These are phyloP conservation scores for Drosophila nigrodunni DNA, from an alignment of 1,140 invertebrate genomes.

Conservation along the genomic window DNA sequence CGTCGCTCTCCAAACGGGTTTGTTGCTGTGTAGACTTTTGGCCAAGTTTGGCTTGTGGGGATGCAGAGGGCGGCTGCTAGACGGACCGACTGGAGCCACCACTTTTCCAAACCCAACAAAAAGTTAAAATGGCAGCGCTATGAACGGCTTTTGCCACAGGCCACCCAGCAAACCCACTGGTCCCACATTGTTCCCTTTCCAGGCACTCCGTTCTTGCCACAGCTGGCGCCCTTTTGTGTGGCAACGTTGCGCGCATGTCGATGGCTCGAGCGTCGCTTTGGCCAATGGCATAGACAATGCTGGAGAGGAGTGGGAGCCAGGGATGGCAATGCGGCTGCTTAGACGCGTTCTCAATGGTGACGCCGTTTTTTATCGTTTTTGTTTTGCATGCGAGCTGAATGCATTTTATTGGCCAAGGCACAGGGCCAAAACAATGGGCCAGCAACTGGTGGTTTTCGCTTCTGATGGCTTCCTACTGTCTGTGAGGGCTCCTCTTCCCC, in stretches of 20 bases:
- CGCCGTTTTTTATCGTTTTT: slow-evolving; percentile 74
- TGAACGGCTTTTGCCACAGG: slow-evolving; percentile 3
- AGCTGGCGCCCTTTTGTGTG: slow-evolving; percentile 10
- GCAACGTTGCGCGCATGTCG: slow-evolving; percentile 72
- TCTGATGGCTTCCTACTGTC: neutral
- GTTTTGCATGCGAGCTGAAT: slow-evolving; percentile 76
- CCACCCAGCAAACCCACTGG: neutral
- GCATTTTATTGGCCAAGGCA: slow-evolving; percentile 79
- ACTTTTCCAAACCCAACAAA: slow-evolving; percentile 30
- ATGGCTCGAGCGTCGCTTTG: slow-evolving; percentile 53
- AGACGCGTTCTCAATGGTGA: slow-evolving; percentile 81
- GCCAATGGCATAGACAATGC: slow-evolving; percentile 81
- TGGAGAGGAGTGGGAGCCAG: slow-evolving; percentile 33
- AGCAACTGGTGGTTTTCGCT: slow-evolving; percentile 53
- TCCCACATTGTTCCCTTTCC: too few relatives aligned
- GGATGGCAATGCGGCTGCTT: slow-evolving; percentile 61
- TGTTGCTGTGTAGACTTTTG: slow-evolving; percentile 59
- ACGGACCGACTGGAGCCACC: neutral
- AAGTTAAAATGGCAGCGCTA: slow-evolving; percentile 72
- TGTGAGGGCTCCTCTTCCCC: neutral
- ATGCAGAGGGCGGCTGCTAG: slow-evolving; percentile 3
- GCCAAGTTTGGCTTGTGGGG: slow-evolving; percentile 24
- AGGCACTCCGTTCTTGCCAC: neutral
- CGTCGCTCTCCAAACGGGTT: slow-evolving; percentile 59
- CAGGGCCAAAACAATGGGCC: slow-evolving; percentile 60